These are phyloP conservation scores for Accipiter cooperii DNA, from an alignment of 2,113 vertebrate species.

Conservation along the genomic window DNA sequence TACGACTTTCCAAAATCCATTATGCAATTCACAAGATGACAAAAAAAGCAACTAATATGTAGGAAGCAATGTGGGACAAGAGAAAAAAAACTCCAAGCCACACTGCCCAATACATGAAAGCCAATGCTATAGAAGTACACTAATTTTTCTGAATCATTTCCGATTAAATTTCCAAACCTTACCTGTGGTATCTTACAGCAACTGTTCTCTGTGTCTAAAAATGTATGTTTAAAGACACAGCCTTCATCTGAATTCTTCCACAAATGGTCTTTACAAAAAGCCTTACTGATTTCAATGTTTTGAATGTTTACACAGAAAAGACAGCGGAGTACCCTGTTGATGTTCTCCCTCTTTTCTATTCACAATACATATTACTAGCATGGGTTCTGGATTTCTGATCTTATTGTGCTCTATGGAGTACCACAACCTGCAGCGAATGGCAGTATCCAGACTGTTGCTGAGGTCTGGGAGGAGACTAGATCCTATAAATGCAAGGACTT, in stretches of 20 bases:
- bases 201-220: neutral
- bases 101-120: neutral
- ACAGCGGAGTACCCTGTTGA: neutral
- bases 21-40: neutral
- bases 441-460: neutral
- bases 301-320: neutral
- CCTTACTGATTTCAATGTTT: neutral
- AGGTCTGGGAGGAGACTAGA: neutral
- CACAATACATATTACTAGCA: neutral
- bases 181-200: neutral
- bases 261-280: neutral
- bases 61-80: neutral
- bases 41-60: neutral
- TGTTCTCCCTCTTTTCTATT: neutral
- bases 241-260: neutral
- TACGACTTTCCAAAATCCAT: neutral
- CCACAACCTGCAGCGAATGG: neutral
- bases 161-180: neutral
- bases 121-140: neutral
- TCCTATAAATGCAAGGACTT: neutral
- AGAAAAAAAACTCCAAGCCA: fast-evolving
- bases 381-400: neutral
- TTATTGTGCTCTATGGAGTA: neutral
- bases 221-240: neutral
- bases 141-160: neutral